These are phyloP conservation scores for Elaphurus davidianus DNA, from an alignment of 2,113 vertebrate genomes.

Conservation along the genomic window DNA sequence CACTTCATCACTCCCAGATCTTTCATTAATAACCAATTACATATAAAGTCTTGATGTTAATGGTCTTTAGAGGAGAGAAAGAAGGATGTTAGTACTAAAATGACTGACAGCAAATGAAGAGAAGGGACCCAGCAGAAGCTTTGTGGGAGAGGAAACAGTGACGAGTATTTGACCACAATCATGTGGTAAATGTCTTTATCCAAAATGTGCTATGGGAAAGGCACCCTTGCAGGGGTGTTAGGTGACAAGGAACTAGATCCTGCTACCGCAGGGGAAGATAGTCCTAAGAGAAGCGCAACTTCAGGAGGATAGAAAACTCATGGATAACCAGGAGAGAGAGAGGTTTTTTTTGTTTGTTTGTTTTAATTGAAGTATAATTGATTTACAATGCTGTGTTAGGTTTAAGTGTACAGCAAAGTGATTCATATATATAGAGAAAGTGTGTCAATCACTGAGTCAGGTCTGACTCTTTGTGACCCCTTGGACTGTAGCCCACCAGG, in stretches of 20 bases:
- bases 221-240: background rate
- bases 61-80: background rate
- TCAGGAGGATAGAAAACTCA: background rate
- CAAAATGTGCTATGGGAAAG: background rate
- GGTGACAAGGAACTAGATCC: background rate
- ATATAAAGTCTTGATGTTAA: background rate
- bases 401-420: background rate
- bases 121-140: background rate
- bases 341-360: background rate
- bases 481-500: background rate
- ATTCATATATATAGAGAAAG: background rate
- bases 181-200: background rate
- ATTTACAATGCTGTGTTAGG: background rate
- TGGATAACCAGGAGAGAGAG: background rate
- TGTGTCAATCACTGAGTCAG: background rate
- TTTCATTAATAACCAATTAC: background rate
- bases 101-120: background rate
- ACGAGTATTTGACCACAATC: background rate
- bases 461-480: background rate
- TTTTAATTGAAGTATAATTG: background rate
- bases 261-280: background rate
- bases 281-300: background rate
- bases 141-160: fast-evolving
- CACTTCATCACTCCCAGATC: background rate
- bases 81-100: background rate